Percentiles rank a stretch among this genome's conserved stretches.
Conservation (phyloP, 2,113 vertebrate species). For the Dinomys branickii region DNA sequence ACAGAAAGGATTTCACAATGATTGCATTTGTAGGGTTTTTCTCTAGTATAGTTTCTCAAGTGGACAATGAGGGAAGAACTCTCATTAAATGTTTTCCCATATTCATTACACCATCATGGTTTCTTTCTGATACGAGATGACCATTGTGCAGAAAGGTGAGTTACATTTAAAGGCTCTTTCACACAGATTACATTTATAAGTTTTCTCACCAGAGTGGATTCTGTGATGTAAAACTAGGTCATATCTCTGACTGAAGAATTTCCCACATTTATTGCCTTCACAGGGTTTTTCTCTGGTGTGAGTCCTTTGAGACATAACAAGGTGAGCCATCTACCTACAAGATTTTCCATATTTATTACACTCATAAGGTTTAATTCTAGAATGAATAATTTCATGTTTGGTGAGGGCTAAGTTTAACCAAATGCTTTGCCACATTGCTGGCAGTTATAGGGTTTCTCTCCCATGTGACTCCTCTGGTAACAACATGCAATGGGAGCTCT, state of each 20-base stretch:
- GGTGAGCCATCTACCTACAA: constrained; percentile 80
- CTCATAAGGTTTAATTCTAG: constrained; percentile 19
- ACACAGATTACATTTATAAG: background rate
- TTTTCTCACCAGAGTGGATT: background rate
- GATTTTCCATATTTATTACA: constrained; percentile 81
- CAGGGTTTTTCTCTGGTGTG: constrained; percentile 81
- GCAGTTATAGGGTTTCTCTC: constrained; percentile 70
- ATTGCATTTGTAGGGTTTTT: constrained; percentile 76
- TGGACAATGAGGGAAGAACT: constrained; percentile 80
- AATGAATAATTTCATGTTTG: background rate
- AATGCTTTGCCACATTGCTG: background rate
- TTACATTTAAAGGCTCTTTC: constrained; percentile 66
- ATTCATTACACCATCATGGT: constrained; percentile 77
- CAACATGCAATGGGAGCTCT: constrained; percentile 78
- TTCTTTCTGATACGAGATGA: constrained; percentile 78
- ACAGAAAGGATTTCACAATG: constrained; percentile 80
- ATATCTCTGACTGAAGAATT: background rate
- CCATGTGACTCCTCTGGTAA: constrained; percentile 76
- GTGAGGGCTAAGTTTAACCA: background rate
- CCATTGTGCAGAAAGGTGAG: constrained; percentile 74
- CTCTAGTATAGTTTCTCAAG: constrained; percentile 76
- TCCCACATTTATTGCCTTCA: constrained; percentile 60
- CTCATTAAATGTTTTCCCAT: constrained; percentile 80
- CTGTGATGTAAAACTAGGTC: background rate
- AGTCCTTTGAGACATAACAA: constrained; percentile 79